Conservation (phyloP, 2,888 invertebrate species). For the Ichneumoninae sp. region DNA sequence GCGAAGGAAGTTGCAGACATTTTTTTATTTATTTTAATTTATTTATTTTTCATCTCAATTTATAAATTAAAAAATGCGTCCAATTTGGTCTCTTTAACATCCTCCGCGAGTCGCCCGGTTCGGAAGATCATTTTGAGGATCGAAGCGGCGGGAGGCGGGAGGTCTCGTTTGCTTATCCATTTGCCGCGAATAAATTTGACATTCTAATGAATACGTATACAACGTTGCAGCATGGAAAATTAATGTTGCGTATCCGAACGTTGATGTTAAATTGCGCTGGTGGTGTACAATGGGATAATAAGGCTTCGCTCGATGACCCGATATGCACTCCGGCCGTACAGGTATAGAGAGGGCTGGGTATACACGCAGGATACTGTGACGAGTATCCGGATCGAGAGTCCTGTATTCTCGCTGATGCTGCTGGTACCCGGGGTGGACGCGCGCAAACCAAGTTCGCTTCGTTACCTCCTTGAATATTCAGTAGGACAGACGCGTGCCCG, state of each 20-base stretch:
- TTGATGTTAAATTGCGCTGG: slow-evolving; percentile 58
- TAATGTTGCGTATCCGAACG: slow-evolving; percentile 58
- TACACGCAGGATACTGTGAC: slow-evolving; percentile 37
- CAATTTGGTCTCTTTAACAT: background rate
- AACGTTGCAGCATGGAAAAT: slow-evolving; percentile 60
- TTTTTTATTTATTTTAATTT: background rate
- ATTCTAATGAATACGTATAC: slow-evolving; percentile 36
- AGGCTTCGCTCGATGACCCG: slow-evolving; percentile 76
- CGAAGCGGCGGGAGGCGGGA: background rate
- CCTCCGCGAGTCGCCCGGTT: background rate
- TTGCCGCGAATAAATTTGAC: slow-evolving; percentile 16
- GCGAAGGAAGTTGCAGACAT: background rate
- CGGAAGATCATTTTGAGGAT: background rate
- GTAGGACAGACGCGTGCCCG: slow-evolving; percentile 80
- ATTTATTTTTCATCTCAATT: background rate
- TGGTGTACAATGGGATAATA: slow-evolving; percentile 77
- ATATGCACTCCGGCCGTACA: slow-evolving; percentile 48
- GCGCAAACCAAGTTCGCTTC: slow-evolving; percentile 81
- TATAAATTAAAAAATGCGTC: background rate
- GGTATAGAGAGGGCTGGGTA: slow-evolving; percentile 33
- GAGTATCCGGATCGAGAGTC: slow-evolving; percentile 45
- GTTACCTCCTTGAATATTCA: slow-evolving; percentile 84
- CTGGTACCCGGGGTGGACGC: slow-evolving; percentile 38
- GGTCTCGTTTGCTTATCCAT: background rate
- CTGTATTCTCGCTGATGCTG: slow-evolving; percentile 46